Conservation (phyloP, 2,888 invertebrate species). For the Drosophila algonquin region DNA sequence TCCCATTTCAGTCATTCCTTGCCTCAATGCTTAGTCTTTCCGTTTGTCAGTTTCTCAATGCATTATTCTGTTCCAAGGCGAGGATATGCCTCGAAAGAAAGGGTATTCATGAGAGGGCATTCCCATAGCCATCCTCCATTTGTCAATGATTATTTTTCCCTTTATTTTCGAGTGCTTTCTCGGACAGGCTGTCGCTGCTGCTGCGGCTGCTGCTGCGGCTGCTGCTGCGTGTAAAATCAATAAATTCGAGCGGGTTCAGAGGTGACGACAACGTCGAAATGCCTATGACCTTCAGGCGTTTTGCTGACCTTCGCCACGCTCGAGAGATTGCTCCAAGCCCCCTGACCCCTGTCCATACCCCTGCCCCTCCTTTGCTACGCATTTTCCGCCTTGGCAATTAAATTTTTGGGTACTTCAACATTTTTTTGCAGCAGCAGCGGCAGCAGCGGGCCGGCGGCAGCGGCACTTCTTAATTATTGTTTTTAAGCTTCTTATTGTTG, state of each 20-base stretch:
- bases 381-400: slow-evolving; percentile 47
- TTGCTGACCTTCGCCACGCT: slow-evolving; percentile 57
- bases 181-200: neutral
- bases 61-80: too few species aligned
- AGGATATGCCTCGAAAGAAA: too few species aligned
- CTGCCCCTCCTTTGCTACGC: neutral
- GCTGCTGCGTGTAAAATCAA: slow-evolving; percentile 72
- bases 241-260: slow-evolving; percentile 78
- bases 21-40: too few species aligned
- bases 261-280: slow-evolving; percentile 73
- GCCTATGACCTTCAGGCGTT: slow-evolving; percentile 69
- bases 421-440: slow-evolving; percentile 14
- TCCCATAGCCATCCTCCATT: neutral
- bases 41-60: too few species aligned
- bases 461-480: slow-evolving; percentile 50
- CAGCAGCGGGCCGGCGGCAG: slow-evolving; percentile 1
- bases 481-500: slow-evolving; percentile 46
- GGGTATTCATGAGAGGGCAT: neutral
- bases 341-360: neutral
- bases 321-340: neutral
- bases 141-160: slow-evolving; percentile 37
- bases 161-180: slow-evolving; percentile 10
- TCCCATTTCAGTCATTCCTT: neutral
- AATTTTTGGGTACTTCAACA: slow-evolving; percentile 27
- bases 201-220: slow-evolving; percentile 12